Evolutionary conservation across 1,140 invertebrate genomes (phyloP), one percentile per base, ranked within the genome.

Genomic region (Mercenaria mercenaria): DNA sequence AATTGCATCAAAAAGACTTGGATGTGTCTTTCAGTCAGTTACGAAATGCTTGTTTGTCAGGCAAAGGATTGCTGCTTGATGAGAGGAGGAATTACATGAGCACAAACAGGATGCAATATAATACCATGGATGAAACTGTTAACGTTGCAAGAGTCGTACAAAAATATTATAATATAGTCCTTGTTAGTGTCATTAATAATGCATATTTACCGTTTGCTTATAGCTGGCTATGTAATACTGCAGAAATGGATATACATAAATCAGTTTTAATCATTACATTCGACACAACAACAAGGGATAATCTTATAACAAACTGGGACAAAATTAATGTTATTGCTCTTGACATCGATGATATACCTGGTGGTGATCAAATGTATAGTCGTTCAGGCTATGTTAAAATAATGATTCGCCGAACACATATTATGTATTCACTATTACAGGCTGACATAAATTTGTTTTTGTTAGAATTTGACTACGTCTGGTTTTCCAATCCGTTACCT

Each of bases 181-280:
- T 94, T 1, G 74, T 93, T 26, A 93, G 91, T 20, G 32, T 94
- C 1, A 83, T 94, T 23, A 94, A 94, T 81, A 91, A 93, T 52
- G 93, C 93, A 39, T 94, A 92, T 56, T 77, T 93, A 26, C 88
- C 91, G 2, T 93, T 94, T 72, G 86, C 92, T 11, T 87, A 92
- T 61, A 94, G 93, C 90, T 94, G 93, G 93, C 50, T 93, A 15
- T 94, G 93, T 64, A 94, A 94, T 76, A 94, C 93, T 13, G 91
- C 90, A 50, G n/a, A 92, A 29, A 91, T 92, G 90, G 80, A 64
- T 41, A 90, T 94, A 39, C 93, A 93, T 86, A 90, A 90, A 80
- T 47, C 86, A 26, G 91, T 92, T 0, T 82, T 94, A 13, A 69
- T 94, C 18, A 92, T 94, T 20, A 90, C 91, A 47, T 92, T 90